These are phyloP conservation scores for Crypturellus tataupa DNA, from an alignment of 2,797 vertebrate genomes.

Conservation along the genomic window DNA sequence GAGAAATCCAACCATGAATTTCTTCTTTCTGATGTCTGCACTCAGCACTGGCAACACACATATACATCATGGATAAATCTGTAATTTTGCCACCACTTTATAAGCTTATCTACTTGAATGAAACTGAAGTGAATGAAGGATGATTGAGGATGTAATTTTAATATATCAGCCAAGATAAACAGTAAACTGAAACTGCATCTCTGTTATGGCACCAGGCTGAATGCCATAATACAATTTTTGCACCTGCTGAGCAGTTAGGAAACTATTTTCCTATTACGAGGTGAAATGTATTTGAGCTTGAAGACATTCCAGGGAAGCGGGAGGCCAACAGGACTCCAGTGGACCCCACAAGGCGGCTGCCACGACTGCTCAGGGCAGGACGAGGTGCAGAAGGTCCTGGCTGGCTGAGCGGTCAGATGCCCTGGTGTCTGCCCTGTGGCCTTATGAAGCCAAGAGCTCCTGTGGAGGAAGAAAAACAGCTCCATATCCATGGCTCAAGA, in stretches of 20 bases:
- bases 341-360: accelerated
- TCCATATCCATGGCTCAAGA: background rate
- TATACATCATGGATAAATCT: background rate
- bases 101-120: slow-evolving; percentile 30
- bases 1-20: background rate
- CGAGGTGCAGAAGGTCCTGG: accelerated
- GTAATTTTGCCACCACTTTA: background rate
- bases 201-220: slow-evolving; percentile 10
- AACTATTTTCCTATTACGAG: background rate
- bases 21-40: slow-evolving; percentile 10
- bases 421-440: background rate
- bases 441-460: background rate
- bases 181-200: slow-evolving; percentile 3
- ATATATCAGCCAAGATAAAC: slow-evolving; percentile 29
- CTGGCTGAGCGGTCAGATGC: background rate
- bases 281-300: background rate
- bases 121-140: slow-evolving; percentile 31
- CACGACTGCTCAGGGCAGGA: background rate
- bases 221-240: background rate
- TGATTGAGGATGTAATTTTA: slow-evolving; percentile 47
- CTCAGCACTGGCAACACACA: background rate
- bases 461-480: slow-evolving; percentile 6
- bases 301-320: background rate
- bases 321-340: background rate
- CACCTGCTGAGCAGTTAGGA: slow-evolving; percentile 22